Evolutionary conservation across 1,140 invertebrate species (phyloP), one percentile per base, ranked within the genome.

Genomic region (Rhopalosiphum maidis): DNA sequence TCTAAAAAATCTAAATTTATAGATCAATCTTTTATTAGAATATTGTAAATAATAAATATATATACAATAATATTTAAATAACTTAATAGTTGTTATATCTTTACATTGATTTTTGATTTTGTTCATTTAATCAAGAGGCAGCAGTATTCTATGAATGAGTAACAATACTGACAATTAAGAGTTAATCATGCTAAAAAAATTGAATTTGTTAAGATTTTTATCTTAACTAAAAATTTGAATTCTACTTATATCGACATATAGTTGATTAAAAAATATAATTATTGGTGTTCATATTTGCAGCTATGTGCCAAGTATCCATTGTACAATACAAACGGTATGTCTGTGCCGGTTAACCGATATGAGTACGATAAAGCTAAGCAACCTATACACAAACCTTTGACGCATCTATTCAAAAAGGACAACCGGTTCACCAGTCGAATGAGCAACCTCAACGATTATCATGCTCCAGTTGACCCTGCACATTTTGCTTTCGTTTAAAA

Each of bases 241-340:
- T 51, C 46, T 46, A 46, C 6, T 46, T 46, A 46, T 46, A 46
- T 41, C 2, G 41, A 41, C 41, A 11, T 6, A 35, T 6, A 77
- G 18, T 21, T 77, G 60, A 77, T n/a, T n/a, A n/a, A n/a, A 0
- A 77, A 77, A 35, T 77, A 77, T 77, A 77, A 77, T 77, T n/a
- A 87, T 87, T 87, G 22, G 15, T n/a, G 9, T 87, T 87, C 46
- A 2, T 48, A 23, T 91, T 92, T 85, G 2, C 23, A 93, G 91
- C 43, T 93, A 25, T 93, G 91, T 2, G 91, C 91, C 46, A 93
- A 93, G 25, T 93, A 93, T 86, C 91, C 91, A 35, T 86, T 93
- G 22, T 93, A 93, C 41, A 83, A 41, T 15, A 93, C 82, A 23
- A 83, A 37, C 9, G 51, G 91, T 21, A 93, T 93, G 48, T 55